phyloP scores from a whole-genome alignment of 2,888 invertebrate genomes.

The Girardia tigrina region DNA sequence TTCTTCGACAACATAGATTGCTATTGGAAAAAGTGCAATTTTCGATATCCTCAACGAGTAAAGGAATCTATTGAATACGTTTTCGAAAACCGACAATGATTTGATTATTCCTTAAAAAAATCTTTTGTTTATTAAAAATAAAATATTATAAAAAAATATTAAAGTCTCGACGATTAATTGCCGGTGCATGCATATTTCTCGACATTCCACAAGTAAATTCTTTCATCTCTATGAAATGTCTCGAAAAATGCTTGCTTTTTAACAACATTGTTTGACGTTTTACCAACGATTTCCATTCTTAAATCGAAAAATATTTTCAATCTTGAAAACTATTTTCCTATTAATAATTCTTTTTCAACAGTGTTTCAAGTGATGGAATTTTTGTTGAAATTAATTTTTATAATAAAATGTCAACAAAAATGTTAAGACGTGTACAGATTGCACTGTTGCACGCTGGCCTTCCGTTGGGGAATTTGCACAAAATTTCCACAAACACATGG shows the following conservation, averaged over 20 bases:
- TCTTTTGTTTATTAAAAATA: background rate
- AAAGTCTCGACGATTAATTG: background rate
- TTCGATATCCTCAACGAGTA: constrained; percentile 8
- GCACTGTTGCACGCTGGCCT: background rate
- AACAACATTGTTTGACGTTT: background rate
- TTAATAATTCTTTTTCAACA: background rate
- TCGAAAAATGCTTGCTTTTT: background rate
- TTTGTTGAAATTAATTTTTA: background rate
- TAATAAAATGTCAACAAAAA: constrained; percentile 16
- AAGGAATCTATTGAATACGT: background rate
- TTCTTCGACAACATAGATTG: background rate
- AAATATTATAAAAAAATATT: background rate
- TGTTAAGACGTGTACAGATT: background rate
- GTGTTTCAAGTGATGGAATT: background rate
- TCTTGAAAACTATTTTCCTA: background rate
- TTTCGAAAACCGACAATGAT: background rate
- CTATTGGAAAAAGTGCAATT: constrained; percentile 16
- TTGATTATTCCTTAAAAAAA: background rate
- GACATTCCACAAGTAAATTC: background rate
- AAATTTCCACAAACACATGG: background rate
- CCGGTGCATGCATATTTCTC: background rate
- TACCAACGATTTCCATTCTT: too few relatives aligned
- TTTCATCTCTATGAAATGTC: background rate
- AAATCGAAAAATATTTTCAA: background rate
- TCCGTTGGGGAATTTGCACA: background rate